Percentiles rank a stretch among this genome's conserved stretches.
Evolutionary conservation across 2,888 invertebrate species (phyloP).

Genomic region (Dioctria rufipes): DNA sequence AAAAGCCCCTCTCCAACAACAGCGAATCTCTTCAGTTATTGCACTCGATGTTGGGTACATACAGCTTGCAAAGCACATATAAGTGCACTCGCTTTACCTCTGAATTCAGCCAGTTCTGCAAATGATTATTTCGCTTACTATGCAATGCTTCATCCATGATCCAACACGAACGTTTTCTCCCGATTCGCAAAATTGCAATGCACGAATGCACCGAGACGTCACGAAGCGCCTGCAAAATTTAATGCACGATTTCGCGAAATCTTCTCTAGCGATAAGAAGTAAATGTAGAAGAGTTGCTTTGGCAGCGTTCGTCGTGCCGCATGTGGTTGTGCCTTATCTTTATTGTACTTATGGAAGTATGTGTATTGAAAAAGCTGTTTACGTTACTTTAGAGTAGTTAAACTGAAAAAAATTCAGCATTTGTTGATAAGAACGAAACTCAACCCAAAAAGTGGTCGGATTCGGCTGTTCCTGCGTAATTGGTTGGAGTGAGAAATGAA

Average conservation of each 20-base stretch:
- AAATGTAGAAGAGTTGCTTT: neutral
- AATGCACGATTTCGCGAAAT: conserved; percentile 48
- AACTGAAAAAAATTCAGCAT: too few species aligned
- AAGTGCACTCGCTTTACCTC: conserved; percentile 9
- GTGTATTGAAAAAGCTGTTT: too few species aligned
- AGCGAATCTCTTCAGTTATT: neutral
- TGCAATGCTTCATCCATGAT: neutral
- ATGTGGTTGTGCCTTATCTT: too few species aligned
- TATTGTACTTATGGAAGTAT: too few species aligned
- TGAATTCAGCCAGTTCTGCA: conserved; percentile 9
- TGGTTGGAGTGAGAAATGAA: too few species aligned
- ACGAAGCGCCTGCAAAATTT: conserved; percentile 36
- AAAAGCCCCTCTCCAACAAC: too few species aligned
- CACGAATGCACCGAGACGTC: conserved; percentile 48
- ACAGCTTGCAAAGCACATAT: neutral
- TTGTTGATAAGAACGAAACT: too few species aligned
- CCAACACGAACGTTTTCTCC: neutral
- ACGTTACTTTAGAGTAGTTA: too few species aligned
- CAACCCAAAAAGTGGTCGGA: too few species aligned
- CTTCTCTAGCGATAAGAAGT: conserved; percentile 2
- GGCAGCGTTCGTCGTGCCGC: too few species aligned
- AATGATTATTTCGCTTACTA: neutral
- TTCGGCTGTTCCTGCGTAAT: too few species aligned
- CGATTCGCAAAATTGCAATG: conserved; percentile 47
- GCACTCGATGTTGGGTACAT: neutral